Percentiles rank a stretch among this genome's conserved stretches.
Conservation (phyloP, 2,888 invertebrate genomes). For the Rotaria socialis region DNA sequence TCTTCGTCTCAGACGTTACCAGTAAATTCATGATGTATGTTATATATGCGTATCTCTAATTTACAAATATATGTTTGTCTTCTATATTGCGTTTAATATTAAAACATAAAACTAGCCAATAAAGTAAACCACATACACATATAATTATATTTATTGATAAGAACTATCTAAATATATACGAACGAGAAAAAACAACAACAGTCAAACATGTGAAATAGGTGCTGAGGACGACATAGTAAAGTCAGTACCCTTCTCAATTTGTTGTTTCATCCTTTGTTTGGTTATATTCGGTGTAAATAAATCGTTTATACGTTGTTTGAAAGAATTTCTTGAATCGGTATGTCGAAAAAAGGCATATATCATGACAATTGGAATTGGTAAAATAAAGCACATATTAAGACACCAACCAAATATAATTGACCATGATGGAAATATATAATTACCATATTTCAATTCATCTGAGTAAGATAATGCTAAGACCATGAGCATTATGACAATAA, state of each 20-base stretch:
- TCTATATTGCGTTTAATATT: neutral
- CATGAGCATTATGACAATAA: slow-evolving; percentile 41
- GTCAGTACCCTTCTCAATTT: neutral
- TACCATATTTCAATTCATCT: slow-evolving; percentile 36
- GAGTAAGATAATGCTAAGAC: slow-evolving; percentile 40
- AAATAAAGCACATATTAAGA: slow-evolving; percentile 37
- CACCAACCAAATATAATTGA: slow-evolving; percentile 42
- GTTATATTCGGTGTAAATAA: slow-evolving; percentile 9
- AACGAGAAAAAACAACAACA: neutral
- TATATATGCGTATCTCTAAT: neutral
- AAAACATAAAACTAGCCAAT: neutral
- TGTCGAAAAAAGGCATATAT: neutral
- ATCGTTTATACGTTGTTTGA: neutral
- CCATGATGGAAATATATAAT: slow-evolving; percentile 35
- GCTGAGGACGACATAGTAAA: neutral
- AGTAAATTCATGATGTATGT: neutral
- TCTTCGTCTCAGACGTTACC: neutral
- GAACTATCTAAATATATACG: slow-evolving; percentile 10
- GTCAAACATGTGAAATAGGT: neutral
- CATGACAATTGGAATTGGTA: slow-evolving; percentile 40
- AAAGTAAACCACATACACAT: neutral
- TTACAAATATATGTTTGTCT: neutral
- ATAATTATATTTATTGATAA: neutral
- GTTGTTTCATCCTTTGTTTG: neutral
- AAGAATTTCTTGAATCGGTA: neutral